Evolutionary conservation across 2,888 invertebrate genomes (phyloP), one percentile per base, ranked within the genome.

Genomic region (Melolontha melolontha): DNA sequence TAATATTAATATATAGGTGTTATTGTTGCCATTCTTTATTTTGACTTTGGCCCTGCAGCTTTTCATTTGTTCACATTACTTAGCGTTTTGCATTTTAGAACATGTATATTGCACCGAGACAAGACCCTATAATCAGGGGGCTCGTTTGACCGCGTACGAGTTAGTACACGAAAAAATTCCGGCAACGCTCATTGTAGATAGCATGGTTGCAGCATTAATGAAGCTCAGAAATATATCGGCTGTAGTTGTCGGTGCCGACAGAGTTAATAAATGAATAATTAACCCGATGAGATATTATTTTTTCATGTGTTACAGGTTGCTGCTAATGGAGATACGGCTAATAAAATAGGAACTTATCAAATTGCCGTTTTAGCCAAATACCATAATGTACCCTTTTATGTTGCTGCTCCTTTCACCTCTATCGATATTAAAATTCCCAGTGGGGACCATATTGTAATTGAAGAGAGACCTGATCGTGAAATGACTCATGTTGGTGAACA

Each of bases 311-410:
- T 71, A 41, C 76, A 91, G 91, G 91, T 97, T 39, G 96, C 95
- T 11, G 91, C 92, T 1, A 99, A 99, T 83, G 99, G 99, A 0
- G 98, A 99, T 82, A 98, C 98, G 0, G 98, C 98, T 0, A 99
- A 99, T 82, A 99, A 99, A 88, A 97, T 98, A 79, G 98, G 97
- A 77, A 96, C 96, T 11, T 96, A 96, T 81, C 96, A 96, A 87
- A 92, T 98, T 79, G 97, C 98, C 0, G 93, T 98, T 55, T 87
- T 94, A 51, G 97, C 98, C 0, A 92, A 94, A 78, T 86, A 95
- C 83, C 97, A 98, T 80, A 88, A 88, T 39, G 92, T 98, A 69
- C 96, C 97, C 64, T 98, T 99, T 83, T 98, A 95, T 83, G 92
- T 98, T 17, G 97, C 97, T 1, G 97, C 97, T 4, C 98, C 98